These are phyloP conservation scores for Opisthocomus hoazin DNA, from an alignment of 2,113 vertebrate genomes.

Conservation along the genomic window DNA sequence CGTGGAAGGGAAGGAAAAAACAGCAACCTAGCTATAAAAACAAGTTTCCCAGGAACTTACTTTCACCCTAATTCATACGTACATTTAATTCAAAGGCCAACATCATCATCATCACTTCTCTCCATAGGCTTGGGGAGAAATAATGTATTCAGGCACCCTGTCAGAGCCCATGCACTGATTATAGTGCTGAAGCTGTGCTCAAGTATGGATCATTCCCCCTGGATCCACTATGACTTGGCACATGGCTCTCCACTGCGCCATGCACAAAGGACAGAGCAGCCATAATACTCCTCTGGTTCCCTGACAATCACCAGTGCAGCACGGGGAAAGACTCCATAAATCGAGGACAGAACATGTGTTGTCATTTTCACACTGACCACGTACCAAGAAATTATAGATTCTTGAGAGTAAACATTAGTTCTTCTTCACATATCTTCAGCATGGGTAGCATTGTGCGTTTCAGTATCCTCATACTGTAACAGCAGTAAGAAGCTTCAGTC, in stretches of 20 bases:
- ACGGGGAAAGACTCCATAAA: not conserved
- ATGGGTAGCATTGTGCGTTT: not conserved
- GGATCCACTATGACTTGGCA: not conserved
- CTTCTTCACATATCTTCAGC: not conserved
- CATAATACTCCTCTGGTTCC: not conserved
- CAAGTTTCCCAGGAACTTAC: not conserved
- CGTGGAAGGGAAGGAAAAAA: not conserved
- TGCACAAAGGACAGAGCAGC: not conserved
- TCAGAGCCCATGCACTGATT: not conserved
- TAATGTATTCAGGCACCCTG: not conserved
- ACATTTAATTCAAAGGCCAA: not conserved
- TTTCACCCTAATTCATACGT: not conserved
- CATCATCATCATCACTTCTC: not conserved
- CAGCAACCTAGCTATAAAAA: not conserved
- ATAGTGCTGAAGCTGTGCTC: not conserved
- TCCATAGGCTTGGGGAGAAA: not conserved
- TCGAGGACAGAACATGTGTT: not conserved
- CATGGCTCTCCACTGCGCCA: not conserved
- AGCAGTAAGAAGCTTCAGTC: not conserved
- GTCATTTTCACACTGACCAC: not conserved
- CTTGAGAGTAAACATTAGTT: not conserved
- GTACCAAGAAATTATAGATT: not conserved
- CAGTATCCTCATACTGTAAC: not conserved
- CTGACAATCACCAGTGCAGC: not conserved
- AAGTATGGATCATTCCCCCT: not conserved